Percentiles rank a stretch among this genome's conserved stretches.
phyloP scores from a whole-genome alignment of 2,113 vertebrate genomes.

The Glaucomys volans region DNA sequence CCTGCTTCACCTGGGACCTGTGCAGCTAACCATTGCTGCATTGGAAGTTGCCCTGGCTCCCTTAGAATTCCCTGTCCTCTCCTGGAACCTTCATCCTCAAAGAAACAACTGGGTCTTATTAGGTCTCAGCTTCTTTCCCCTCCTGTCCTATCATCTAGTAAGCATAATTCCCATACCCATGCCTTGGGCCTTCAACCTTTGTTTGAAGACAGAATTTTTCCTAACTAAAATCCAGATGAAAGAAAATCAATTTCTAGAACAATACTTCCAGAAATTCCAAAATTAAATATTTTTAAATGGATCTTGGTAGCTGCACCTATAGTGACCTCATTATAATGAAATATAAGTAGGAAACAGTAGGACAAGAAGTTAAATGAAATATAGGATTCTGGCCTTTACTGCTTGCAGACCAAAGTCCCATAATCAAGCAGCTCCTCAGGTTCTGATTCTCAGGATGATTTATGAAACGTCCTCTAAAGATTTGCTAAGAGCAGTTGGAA shows the following conservation, averaged over 20 bases:
- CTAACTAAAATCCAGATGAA: conserved; percentile 22
- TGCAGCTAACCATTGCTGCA: not conserved
- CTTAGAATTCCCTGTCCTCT: not conserved
- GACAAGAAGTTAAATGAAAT: not conserved
- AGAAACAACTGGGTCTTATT: not conserved
- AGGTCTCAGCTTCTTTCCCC: not conserved
- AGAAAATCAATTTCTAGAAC: conserved; percentile 48
- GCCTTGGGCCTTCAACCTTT: conserved; percentile 33
- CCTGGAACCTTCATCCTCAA: not conserved
- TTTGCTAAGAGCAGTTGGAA: conserved; percentile 28
- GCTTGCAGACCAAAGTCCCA: not conserved
- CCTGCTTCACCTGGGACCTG: not conserved
- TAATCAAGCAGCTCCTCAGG: not conserved
- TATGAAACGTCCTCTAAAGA: not conserved
- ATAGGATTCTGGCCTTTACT: not conserved
- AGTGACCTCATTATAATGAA: not conserved
- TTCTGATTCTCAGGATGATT: conserved; percentile 5
- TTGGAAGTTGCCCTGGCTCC: not conserved
- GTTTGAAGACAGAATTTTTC: conserved; percentile 12
- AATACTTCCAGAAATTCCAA: conserved; percentile 35
- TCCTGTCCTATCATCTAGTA: not conserved
- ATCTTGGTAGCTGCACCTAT: not conserved
- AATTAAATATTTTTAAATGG: conserved; percentile 50
- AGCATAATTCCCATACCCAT: not conserved
- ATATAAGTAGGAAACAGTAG: not conserved